Evolutionary conservation across 2,888 invertebrate species (phyloP).

Genomic region (Fragum sueziense): DNA sequence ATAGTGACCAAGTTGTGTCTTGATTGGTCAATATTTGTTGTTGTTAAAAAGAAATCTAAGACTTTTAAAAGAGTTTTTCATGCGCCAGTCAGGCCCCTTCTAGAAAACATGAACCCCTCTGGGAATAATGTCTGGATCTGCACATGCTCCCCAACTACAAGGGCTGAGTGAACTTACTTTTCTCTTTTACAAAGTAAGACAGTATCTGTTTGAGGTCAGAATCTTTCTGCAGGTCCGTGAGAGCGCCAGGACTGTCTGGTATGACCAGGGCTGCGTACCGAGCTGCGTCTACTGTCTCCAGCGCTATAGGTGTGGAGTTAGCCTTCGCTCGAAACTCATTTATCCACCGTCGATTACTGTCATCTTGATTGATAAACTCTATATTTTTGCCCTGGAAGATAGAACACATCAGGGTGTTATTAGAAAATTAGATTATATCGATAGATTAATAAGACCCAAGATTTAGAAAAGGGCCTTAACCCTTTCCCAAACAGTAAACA

Average conservation of each 20-base stretch:
- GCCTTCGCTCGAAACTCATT: constrained; percentile 83
- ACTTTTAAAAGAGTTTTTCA: no score
- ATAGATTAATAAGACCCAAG: no score
- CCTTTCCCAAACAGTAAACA: no score
- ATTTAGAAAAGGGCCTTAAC: no score
- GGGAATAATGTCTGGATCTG: no score
- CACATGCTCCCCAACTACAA: no score
- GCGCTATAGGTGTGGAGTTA: constrained; percentile 81
- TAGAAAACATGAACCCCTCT: no score
- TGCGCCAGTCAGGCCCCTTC: no score
- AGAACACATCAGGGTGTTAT: no score
- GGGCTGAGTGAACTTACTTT: constrained; percentile 78
- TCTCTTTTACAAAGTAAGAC: constrained; percentile 82
- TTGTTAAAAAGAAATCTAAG: no score
- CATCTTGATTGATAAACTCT: constrained; percentile 83
- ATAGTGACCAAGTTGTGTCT: no score
- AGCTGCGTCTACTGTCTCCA: constrained; percentile 82
- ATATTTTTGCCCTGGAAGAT: constrained; percentile 78
- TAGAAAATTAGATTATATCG: neutral
- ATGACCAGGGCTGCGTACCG: constrained; percentile 83
- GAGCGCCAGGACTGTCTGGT: constrained; percentile 83
- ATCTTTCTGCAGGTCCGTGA: constrained; percentile 81
- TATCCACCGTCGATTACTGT: constrained; percentile 83
- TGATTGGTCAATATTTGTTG: no score
- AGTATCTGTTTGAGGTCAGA: constrained; percentile 81